Conservation (phyloP, 2,113 vertebrate genomes). For the Ginglymostoma cirratum region DNA sequence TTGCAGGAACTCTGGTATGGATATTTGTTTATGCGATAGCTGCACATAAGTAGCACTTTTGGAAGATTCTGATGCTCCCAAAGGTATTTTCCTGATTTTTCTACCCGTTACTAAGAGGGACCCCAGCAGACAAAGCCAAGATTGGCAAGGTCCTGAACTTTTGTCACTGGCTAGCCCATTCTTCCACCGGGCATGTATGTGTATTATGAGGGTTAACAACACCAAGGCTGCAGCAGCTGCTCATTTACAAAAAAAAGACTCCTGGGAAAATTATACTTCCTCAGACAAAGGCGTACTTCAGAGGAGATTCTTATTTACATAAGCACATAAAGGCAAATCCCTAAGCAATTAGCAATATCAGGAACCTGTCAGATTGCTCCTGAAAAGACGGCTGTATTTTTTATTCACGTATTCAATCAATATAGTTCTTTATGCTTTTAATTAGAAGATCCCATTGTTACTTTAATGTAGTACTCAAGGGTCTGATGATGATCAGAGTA, state of each 20-base stretch:
- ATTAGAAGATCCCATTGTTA: constrained; percentile 22
- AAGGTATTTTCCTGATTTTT: neutral
- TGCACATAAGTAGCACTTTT: neutral
- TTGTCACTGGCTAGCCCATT: neutral
- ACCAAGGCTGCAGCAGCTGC: constrained; percentile 20
- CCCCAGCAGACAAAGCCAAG: neutral
- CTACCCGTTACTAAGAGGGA: neutral
- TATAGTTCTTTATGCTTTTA: constrained; percentile 34
- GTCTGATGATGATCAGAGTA: constrained; percentile 22
- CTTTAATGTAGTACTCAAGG: constrained; percentile 27
- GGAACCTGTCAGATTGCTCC: constrained; percentile 28
- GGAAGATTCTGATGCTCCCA: neutral
- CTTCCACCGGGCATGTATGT: constrained; percentile 17
- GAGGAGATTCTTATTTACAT: constrained; percentile 34
- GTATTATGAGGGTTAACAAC: constrained; percentile 9
- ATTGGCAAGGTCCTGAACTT: neutral
- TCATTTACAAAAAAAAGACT: constrained; percentile 33
- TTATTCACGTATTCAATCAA: constrained; percentile 20
- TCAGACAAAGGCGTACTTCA: constrained; percentile 24
- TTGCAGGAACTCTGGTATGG: neutral
- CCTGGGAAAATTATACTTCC: constrained; percentile 33
- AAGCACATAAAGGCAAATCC: constrained; percentile 31
- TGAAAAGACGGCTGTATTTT: constrained; percentile 1
- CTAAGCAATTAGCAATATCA: constrained; percentile 19
- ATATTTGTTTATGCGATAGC: neutral